Conservation (phyloP, 2,113 vertebrate genomes). For the Microcebus tavaratra region DNA sequence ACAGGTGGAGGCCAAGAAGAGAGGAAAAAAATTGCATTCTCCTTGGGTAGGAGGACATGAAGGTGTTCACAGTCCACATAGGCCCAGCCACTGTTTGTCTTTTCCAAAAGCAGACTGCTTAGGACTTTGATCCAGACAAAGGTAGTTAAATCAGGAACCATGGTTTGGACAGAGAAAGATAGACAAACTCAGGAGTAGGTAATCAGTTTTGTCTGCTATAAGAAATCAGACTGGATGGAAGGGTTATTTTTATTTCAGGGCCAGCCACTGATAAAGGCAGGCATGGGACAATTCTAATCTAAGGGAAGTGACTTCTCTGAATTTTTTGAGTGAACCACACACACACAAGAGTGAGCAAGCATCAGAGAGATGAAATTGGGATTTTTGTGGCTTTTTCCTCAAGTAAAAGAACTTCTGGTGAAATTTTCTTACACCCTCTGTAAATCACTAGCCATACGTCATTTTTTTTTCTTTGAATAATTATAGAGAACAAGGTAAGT, state of each 20-base stretch:
- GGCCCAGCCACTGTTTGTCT: neutral
- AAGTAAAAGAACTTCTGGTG: neutral
- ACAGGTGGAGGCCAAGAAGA: neutral
- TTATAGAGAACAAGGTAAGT: neutral
- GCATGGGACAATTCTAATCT: neutral
- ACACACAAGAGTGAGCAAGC: neutral
- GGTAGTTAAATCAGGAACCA: neutral
- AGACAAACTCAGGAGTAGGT: neutral
- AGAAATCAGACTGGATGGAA: neutral
- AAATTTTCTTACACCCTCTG: neutral
- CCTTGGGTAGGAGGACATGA: neutral
- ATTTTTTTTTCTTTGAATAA: neutral
- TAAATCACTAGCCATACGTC: neutral
- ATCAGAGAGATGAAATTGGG: neutral
- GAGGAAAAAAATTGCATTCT: neutral
- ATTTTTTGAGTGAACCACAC: neutral
- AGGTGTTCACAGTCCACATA: neutral
- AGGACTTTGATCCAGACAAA: neutral
- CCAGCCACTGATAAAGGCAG: neutral
- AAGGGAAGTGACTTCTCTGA: slow-evolving; percentile 34
- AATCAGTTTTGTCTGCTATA: slow-evolving; percentile 27
- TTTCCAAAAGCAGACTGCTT: neutral
- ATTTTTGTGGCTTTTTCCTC: slow-evolving; percentile 3
- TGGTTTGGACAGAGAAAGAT: neutral
- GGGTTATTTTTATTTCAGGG: neutral